Evolutionary conservation across 2,888 invertebrate genomes (phyloP), one percentile per base, ranked within the genome.

Genomic region (Tachystola acroxantha): DNA sequence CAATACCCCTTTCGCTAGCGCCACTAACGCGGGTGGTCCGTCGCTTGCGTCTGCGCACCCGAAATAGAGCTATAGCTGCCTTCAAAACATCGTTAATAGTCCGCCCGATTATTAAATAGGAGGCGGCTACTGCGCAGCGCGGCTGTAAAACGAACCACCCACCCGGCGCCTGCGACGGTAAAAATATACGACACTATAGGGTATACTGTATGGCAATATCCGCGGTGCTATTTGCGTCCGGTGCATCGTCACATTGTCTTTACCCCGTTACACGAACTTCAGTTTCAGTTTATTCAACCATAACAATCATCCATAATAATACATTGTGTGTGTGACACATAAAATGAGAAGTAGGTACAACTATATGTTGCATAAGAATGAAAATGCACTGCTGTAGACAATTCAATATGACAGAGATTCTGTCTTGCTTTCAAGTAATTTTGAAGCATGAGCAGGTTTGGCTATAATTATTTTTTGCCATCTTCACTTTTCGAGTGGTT

Each of bases 1-100:
- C n/a, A n/a, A n/a, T n/a, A n/a, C n/a, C n/a, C n/a, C n/a, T n/a
- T n/a, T n/a, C n/a, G n/a, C 51, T 62, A 70, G 70, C 72, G 68
- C 67, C 64, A 24, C 47, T 43, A 48, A 50, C 62, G 59, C 69
- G 79, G 84, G 84, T 84, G 84, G 85, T 82, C 84, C 40, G 26
- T 13, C 22, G 13, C 19, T 36, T 56, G 69, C 72, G 68, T 64
- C 38, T 46, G 58, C 65, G 63, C 64, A 64, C 67, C 80, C 61
- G 51, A 82, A 85, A 85, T 85, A 84, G 68, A 71, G 50, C 63
- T 56, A 64, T 63, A 55, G 61, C 66, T 60, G 71, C 66, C 69
- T 68, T 71, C 81, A 84, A 82, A 85, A 82, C 84, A 79, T 79
- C 73, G 79, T 84, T 80, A 77, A 80, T 72, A 70, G 69, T 53